Base-by-base conservation (phyloP, 2,797 vertebrate genomes). In the Luscinia megarhynchos region DNA sequence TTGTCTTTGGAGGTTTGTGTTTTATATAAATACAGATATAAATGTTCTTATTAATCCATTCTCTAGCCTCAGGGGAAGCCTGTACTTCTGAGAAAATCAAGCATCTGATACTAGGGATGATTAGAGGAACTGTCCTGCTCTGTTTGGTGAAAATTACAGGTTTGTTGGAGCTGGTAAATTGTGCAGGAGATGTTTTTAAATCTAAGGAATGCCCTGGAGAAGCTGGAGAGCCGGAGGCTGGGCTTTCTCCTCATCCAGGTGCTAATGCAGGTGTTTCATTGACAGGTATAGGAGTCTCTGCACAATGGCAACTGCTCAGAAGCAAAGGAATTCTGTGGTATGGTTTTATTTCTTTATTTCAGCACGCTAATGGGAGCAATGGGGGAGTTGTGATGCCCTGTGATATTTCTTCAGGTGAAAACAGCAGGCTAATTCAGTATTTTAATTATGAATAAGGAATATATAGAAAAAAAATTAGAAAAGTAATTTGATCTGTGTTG, bases 241-340 rank as follows among this genome's bases (percentile, higher is more conserved):
- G 11, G 9, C n/a, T 76, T 61, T 48, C 27, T 32, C 36, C 32
- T 53, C 19, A 11, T 5, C 5, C 61, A 27, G 54, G 3, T 77
- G 58, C 69, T 95, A 51, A 95, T 34, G 29, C 38, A 13, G 30
- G 2, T 62, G 36, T 76, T 92, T 80, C n/a, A 5, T 64, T 63
- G 24, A 32, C 92, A 91, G 96, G 41, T 17, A 36, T 70, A 29
- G 75, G 82, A 75, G 12, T 30, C 43, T 15, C 51, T 41, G 58
- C 59, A 77, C 29, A n/a, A 98, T 98, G 98, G 98, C 98, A 51
- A 98, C 97, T 18, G 96, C 97, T 45, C 98, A 98, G 92, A 95
- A 97, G 93, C 96, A 96, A 34, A 97, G 87, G 90, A 96, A n/a
- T 34, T 86, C 78, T 7, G 46, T 90, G 98, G 98, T 98, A 98